Evolutionary conservation across 2,888 invertebrate species (phyloP), one percentile per base, ranked within the genome.

Genomic region (Lasioglossum morio): DNA sequence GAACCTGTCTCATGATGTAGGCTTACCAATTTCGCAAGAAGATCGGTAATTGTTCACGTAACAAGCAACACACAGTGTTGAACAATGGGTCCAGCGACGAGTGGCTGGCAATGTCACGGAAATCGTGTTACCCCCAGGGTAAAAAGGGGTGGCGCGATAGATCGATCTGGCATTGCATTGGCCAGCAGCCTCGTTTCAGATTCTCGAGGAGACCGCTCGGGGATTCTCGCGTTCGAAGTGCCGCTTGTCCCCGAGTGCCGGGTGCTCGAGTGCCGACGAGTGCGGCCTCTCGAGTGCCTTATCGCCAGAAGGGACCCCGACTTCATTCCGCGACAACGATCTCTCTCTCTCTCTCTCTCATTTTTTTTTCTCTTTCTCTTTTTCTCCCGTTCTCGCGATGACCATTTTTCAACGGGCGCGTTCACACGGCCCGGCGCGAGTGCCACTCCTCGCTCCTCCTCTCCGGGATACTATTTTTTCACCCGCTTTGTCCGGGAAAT

Each of bases 281-380:
- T 82, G 82, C 60, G 75, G 72, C 69, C 80, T 87, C 83, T 87
- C 83, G 81, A 90, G 87, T 87, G 81, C 81, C 80, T 87, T 84
- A 88, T 88, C 79, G 87, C 81, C 81, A 72, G 83, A 84, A 87
- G 84, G 84, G 81, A 87, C 83, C 63, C 63, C 63, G 82, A 74
- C 81, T 87, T 82, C 82, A 87, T 87, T 77, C 76, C 88, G 57
- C 79, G 63, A 63, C 77, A 48, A 40, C 81, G 83, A 81, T 53
- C n/a, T 53, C 1, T 53, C 23, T 53, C 23, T n/a, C 23, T 53
- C 23, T 10, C 8, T 1, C n/a, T n/a, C n/a, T n/a, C n/a, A n/a
- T n/a, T n/a, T n/a, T 19, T 53, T 23, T n/a, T 10, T n/a, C 3
- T n/a, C n/a, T 10, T 3, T n/a, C 53, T 53, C 53, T 53, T n/a